These are phyloP conservation scores for Peromyscus californicus DNA, from an alignment of 2,113 vertebrate genomes.

Conservation along the genomic window DNA sequence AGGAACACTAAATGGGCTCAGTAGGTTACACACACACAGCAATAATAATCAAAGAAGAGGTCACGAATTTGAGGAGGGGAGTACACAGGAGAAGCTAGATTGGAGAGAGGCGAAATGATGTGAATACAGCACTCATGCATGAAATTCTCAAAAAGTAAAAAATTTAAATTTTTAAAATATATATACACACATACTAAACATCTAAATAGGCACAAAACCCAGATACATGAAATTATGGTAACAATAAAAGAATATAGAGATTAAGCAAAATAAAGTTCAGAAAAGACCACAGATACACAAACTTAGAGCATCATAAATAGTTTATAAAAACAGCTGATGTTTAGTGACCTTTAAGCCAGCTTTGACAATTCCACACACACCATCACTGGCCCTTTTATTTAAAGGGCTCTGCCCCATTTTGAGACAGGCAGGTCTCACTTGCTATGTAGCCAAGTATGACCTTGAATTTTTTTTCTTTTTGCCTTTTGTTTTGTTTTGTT, in stretches of 20 bases:
- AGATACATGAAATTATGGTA: background rate
- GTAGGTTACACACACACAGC: background rate
- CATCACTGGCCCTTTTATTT: background rate
- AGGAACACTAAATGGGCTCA: background rate
- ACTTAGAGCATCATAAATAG: background rate
- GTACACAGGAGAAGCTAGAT: background rate
- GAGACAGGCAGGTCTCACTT: background rate
- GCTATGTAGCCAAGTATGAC: too few species aligned
- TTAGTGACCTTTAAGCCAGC: background rate
- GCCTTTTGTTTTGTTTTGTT: too few species aligned
- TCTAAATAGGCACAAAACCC: slow-evolving; percentile 1
- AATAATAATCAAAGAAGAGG: background rate
- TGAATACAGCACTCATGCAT: background rate
- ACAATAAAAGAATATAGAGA: background rate
- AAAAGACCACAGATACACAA: slow-evolving; percentile 35
- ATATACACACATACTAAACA: background rate
- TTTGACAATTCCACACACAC: slow-evolving; percentile 3
- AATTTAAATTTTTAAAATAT: background rate
- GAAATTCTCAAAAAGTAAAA: background rate
- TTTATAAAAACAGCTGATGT: background rate
- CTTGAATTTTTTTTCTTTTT: background rate
- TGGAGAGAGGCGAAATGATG: background rate
- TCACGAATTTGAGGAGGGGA: background rate
- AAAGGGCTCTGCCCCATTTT: background rate
- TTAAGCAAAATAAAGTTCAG: background rate